Percentiles rank a stretch among this genome's conserved stretches.
phyloP scores from a whole-genome alignment of 1,140 invertebrate genomes.

The Drosophila willistoni region DNA sequence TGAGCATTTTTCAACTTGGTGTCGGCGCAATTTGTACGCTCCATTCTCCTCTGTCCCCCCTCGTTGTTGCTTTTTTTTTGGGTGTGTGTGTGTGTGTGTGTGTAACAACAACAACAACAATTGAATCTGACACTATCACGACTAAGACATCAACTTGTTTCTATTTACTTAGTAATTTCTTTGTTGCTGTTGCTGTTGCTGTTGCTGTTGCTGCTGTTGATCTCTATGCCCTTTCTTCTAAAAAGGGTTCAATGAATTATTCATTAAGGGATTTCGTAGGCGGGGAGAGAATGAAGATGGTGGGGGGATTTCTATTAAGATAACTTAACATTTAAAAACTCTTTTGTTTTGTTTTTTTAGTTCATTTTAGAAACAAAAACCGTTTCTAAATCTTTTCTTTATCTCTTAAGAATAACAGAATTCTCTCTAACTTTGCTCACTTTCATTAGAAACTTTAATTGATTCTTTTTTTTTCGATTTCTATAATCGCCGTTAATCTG shows the following conservation, averaged over 20 bases:
- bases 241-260: slow-evolving; percentile 22
- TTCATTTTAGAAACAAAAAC: no score
- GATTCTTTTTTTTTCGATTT: no score
- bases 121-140: slow-evolving; percentile 53
- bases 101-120: slow-evolving; percentile 23
- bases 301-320: slow-evolving; percentile 4
- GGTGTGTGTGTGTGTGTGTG: background rate
- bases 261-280: slow-evolving; percentile 18
- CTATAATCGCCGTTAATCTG: no score
- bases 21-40: slow-evolving; percentile 63
- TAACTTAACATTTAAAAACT: no score
- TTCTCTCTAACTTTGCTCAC: no score
- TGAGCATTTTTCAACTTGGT: slow-evolving; percentile 67
- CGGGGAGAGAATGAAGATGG: background rate
- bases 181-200: no score
- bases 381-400: no score
- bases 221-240: slow-evolving; percentile 15
- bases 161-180: slow-evolving; percentile 44
- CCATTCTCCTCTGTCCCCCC: background rate
- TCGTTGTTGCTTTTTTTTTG: background rate
- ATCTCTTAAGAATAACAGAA: no score
- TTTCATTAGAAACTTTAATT: no score
- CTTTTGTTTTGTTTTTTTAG: no score
- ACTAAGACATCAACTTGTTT: slow-evolving; percentile 55
- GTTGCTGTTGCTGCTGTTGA: slow-evolving; percentile 28